Base-by-base conservation (phyloP, 1,140 invertebrate genomes). In the Drosophila kohkoa region DNA sequence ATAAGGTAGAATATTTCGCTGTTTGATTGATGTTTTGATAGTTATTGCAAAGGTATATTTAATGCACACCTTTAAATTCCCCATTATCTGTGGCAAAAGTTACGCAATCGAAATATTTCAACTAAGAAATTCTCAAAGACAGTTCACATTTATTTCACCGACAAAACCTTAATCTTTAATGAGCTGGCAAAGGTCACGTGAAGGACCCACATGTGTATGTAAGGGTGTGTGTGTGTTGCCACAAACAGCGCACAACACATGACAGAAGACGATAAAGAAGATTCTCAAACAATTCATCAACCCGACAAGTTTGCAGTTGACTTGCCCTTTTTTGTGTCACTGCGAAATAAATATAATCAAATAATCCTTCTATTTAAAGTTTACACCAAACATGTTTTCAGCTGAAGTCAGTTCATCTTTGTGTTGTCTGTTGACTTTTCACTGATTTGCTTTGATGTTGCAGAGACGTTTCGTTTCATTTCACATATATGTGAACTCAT, bases 151-250 rank as follows among this genome's bases (percentile, higher is more conserved):
- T 57, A 55, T 65, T 55, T 49, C n/a, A 20, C 62, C 46, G 68
- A 57, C 59, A 64, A 32, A 48, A 41, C 43, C 32, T 48, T 41
- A 65, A 65, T 71, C 43, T 49, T 71, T 70, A 46, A 70, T 70
- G 58, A 51, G 46, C 45, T 55, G 16, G 16, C 30, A 51, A 69
- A 69, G 58, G 58, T 48, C 41, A 48, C n/a, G 38, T 32, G 38
- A 71, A 48, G 38, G 28, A 35, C 35, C 25, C 5, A 6, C 55
- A 52, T 59, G 38, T 45, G 15, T 46, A 15, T 48, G 45, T 6
- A 13, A 6, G 43, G 2, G 15, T 46, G 43, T 15, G 43, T n/a
- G 48, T 49, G 20, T 43, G 32, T 63, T 57, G 13, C 35, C 10
- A 20, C 41, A 43, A 1, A 43, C 46, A 43, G 25, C 45, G 6